A percentile compares a stretch with the other conserved stretches of the same genome.
Evolutionary conservation across 2,888 invertebrate species (phyloP).

Genomic region (Metalampra italica): DNA sequence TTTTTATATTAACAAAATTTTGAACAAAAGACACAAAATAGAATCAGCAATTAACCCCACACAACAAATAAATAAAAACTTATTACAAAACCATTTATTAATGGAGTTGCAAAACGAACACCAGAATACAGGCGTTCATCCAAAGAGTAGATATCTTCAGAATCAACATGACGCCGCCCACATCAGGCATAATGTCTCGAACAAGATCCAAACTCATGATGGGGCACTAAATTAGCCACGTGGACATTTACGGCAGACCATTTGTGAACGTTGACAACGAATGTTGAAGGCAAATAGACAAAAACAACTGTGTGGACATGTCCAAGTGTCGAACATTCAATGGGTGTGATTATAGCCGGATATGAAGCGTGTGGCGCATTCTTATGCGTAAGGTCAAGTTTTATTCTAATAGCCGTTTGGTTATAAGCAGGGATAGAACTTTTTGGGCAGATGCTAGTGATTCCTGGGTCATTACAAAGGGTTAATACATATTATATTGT

Average conservation of each 20-base stretch:
- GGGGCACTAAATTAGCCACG: slow-evolving; percentile 56
- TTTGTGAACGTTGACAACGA: slow-evolving; percentile 55
- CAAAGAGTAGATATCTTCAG: slow-evolving; percentile 45
- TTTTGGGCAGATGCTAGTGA: no score
- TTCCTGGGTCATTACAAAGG: no score
- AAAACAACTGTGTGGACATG: slow-evolving; percentile 31
- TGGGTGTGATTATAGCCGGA: slow-evolving; percentile 35
- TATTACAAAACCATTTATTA: no score
- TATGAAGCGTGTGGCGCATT: slow-evolving; percentile 17
- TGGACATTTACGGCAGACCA: slow-evolving; percentile 56
- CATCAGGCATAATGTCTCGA: slow-evolving; percentile 43
- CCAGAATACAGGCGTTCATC: slow-evolving; percentile 31
- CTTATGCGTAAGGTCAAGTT: no score
- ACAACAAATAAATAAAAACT: no score
- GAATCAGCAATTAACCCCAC: no score
- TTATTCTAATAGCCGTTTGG: no score
- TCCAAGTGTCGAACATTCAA: slow-evolving; percentile 29
- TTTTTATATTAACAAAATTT: no score
- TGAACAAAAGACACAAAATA: no score
- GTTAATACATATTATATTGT: no score
- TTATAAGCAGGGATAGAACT: no score
- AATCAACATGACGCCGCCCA: slow-evolving; percentile 62
- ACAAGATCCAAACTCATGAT: slow-evolving; percentile 51
- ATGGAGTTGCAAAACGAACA: neutral
- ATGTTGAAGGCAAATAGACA: slow-evolving; percentile 40